Evolutionary conservation across 2,113 vertebrate species (phyloP), one percentile per base, ranked within the genome.

Genomic region (Papio anubis): DNA sequence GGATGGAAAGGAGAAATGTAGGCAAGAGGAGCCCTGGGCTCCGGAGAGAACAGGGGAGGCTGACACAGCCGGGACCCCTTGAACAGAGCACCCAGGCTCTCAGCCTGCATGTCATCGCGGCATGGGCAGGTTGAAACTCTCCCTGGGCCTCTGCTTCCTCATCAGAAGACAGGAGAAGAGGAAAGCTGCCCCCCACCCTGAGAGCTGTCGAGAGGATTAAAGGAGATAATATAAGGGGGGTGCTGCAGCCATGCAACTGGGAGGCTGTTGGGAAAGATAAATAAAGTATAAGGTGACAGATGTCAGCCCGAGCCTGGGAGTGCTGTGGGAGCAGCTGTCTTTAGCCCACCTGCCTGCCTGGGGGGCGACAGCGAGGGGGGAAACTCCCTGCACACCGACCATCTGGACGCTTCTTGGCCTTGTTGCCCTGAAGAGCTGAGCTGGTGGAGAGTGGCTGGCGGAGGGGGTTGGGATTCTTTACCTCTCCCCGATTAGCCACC

Each of bases 211-310:
- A n/a, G 78, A 64, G 64, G 85, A 40, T 78, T 66, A 21, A 11
- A 8, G 79, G 80, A 9, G 21, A 25, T 7, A 6, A 2, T 6
- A 6, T 8, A 1, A 27, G 35, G 11, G 27, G 11, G 27, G n/a
- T 16, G 5, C 38, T 4, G 7, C 17, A 9, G 52, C 35, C 59
- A 6, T 27, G 6, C 57, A 23, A 4, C 13, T 1, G 78, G 10
- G 55, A n/a, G 21, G 40, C 94, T 64, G 0, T 35, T 64, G 75
- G 45, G 88, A 66, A 78, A 52, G 70, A 72, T 8, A 80, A 92
- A 90, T 35, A 68, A 40, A 30, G 82, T 17, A 4, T 86, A 82
- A 86, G 72, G 93, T 96, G 89, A 79, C 96, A 73, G 90, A 5
- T 18, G 38, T 55, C 14, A 5, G 30, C 17, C 35, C 35, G 50